Evolutionary conservation across 2,113 vertebrate species (phyloP).

Genomic region (Copsychus sechellarum): DNA sequence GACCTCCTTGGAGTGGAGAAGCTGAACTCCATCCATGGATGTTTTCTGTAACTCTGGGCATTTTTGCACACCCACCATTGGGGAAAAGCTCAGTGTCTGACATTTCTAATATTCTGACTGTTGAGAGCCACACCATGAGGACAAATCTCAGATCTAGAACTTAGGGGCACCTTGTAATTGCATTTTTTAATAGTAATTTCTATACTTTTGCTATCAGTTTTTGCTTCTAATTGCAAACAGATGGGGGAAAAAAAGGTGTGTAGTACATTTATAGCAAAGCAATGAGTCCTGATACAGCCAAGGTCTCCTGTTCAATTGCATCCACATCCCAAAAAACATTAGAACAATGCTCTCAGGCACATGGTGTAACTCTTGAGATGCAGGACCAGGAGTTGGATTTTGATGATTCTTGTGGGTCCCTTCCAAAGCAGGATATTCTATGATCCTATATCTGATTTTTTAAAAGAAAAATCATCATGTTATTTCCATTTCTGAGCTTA

Average conservation of each 20-base stretch:
- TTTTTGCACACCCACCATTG: not conserved
- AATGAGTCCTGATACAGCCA: not conserved
- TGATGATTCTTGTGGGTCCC: not conserved
- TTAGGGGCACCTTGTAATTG: too few species aligned
- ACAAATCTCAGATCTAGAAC: not conserved
- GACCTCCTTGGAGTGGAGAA: not conserved
- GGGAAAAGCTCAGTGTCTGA: not conserved
- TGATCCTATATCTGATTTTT: too few species aligned
- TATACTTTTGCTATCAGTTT: not conserved
- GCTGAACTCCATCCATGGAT: not conserved
- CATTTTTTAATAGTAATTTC: not conserved
- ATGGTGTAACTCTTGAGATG: not conserved
- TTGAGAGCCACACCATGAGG: not conserved
- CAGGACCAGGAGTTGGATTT: not conserved
- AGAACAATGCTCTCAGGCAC: not conserved
- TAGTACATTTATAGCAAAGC: not conserved
- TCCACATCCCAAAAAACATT: not conserved
- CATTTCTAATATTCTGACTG: not conserved
- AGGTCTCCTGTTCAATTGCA: not conserved
- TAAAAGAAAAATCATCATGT: not conserved
- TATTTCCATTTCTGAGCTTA: not conserved
- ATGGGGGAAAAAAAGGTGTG: fast-evolving
- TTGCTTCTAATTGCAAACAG: not conserved
- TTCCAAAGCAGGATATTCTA: not conserved
- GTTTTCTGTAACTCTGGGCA: not conserved